A percentile compares a stretch with the other conserved stretches of the same genome.
Evolutionary conservation across 2,888 invertebrate genomes (phyloP).

Genomic region (Oxystoma pomonae): DNA sequence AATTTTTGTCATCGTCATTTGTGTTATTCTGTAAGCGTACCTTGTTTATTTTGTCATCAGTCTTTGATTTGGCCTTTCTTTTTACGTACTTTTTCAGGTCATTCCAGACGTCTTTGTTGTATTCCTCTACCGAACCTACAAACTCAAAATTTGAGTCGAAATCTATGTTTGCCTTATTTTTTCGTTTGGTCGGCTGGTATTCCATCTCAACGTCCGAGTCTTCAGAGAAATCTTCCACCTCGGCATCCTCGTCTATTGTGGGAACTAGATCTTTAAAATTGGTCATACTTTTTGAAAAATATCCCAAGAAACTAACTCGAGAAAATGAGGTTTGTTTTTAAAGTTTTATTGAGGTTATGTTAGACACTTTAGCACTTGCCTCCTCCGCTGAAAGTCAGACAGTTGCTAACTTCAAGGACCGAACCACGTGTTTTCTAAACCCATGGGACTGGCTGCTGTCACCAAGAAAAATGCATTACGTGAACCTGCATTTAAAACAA

Average conservation of each 20-base stretch:
- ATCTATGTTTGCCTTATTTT: constrained; percentile 62
- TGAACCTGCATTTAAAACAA: no score
- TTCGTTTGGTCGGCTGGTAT: constrained; percentile 81
- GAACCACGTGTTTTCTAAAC: no score
- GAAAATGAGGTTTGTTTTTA: neutral
- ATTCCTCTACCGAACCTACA: constrained; percentile 71
- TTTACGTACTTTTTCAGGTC: constrained; percentile 40
- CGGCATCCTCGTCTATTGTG: constrained; percentile 81
- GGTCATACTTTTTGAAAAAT: neutral
- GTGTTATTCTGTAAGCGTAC: constrained; percentile 29
- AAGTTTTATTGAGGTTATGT: neutral
- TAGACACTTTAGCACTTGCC: no score
- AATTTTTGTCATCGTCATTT: neutral
- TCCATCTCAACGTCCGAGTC: constrained; percentile 78
- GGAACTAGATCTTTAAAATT: constrained; percentile 54
- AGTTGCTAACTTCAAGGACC: no score
- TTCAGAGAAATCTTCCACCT: constrained; percentile 75
- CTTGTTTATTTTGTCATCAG: constrained; percentile 79
- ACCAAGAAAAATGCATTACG: no score
- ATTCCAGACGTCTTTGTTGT: constrained; percentile 61
- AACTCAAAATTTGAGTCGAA: constrained; percentile 82
- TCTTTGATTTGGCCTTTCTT: constrained; percentile 72
- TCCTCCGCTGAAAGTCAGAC: no score
- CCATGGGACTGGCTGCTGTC: no score
- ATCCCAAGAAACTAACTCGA: no score